Base-by-base conservation (phyloP, 1,140 invertebrate species). In the Aphelenchoides besseyi region DNA sequence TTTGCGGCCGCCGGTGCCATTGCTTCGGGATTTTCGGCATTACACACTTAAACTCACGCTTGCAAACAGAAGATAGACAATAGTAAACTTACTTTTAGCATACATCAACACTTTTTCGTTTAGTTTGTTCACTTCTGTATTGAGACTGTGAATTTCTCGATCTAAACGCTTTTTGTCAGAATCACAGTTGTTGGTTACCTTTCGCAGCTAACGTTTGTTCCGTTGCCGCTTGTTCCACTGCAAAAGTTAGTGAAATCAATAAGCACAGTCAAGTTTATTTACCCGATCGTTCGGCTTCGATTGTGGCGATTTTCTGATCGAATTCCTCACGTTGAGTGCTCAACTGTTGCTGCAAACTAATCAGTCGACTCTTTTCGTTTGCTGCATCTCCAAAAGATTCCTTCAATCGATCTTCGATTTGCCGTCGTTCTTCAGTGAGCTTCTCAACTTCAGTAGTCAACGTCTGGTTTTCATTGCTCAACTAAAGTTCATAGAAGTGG, bases 71-170 rank as follows among this genome's bases (percentile, higher is more conserved):
- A 41, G n/a, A 41, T 41, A 41, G n/a, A 41, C n/a, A 41, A 41
- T 41, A n/a, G 5, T 41, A 41, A n/a, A 8, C 37, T 41, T 41
- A 41, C 37, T 59, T 59, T 59, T 59, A 23, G 55, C 55, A 23
- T 59, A 59, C 26, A 28, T 28, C 26, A 8, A 23, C 26, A 59
- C 5, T 23, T 59, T 59, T 59, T 59, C 55, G 26, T 59, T 33
- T 23, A 29, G 5, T 23, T 59, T 59, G 12, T 59, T 23, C 5
- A 59, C 12, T 33, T 59, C 55, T 5, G 5, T 23, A 28, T 23
- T 5, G 5, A 59, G 23, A 8, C 5, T 8, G 55, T 8, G 26
- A 5, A 59, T 16, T 33, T 59, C 55, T 8, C 55, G 5, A 23
- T 59, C 55, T 59, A 59, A 59, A 59, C n/a, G n/a, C n/a, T n/a